phyloP scores from a whole-genome alignment of 2,888 invertebrate genomes.

The Chymomyza fuscimana region DNA sequence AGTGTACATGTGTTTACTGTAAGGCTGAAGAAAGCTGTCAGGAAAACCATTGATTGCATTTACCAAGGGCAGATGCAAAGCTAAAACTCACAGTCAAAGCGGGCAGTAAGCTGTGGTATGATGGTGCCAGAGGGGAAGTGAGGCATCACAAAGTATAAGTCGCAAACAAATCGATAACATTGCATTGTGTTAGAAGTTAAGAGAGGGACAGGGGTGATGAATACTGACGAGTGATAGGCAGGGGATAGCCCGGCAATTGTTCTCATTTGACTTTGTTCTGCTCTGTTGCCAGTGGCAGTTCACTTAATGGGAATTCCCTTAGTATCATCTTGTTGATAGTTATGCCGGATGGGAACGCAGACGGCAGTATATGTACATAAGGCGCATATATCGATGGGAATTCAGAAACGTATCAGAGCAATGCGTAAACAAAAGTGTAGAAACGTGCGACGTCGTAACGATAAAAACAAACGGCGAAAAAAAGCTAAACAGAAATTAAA shows the following conservation, averaged over 20 bases:
- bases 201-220: neutral
- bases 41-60: constrained; percentile 9
- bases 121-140: neutral
- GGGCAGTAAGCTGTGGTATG: constrained; percentile 4
- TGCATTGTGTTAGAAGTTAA: constrained; percentile 39
- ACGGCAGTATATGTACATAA: no score
- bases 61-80: constrained; percentile 37
- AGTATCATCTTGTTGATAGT: neutral
- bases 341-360: no score
- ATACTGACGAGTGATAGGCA: neutral
- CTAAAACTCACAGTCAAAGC: constrained; percentile 31
- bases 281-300: constrained; percentile 62
- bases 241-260: constrained; percentile 51
- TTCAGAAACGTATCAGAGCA: neutral
- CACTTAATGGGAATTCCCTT: neutral
- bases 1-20: constrained; percentile 6
- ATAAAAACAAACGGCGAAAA: neutral
- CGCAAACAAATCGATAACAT: constrained; percentile 69
- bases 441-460: neutral
- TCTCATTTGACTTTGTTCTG: constrained; percentile 59
- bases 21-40: constrained; percentile 21
- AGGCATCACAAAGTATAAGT: constrained; percentile 61
- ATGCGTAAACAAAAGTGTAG: neutral
- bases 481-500: neutral
- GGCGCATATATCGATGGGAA: neutral